Evolutionary conservation across 2,888 invertebrate species (phyloP), one percentile per base, ranked within the genome.

Genomic region (Eumerus sabulonum): DNA sequence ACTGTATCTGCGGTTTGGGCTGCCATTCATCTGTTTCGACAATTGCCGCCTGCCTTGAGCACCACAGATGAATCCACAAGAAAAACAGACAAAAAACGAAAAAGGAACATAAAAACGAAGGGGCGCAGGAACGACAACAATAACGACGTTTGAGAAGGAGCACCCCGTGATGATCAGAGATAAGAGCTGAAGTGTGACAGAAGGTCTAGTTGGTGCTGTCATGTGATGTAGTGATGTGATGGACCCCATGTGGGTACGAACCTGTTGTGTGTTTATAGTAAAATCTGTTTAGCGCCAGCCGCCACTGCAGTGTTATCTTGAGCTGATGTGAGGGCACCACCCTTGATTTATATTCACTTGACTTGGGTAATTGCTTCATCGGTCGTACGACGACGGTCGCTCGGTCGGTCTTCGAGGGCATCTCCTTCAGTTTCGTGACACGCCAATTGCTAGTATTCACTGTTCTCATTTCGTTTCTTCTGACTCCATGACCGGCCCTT

Each of bases 321-420:
- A 14, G 54, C 17, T 19, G 18, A 54, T 66, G 60, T 54, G 56
- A 66, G 66, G 62, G 50, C 62, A 74, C 68, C 72, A 77, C 72
- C 76, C 76, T 67, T 67, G 72, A 77, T 67, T 77, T 77, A 72
- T 77, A 77, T 77, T 72, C 72, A 77, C 72, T 77, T 77, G 72
- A 72, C 62, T 76, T 51, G 66, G 72, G 51, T 77, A 77, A 77
- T 77, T 77, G 72, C 76, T 77, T 67, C 72, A 77, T 72, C 66
- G 66, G 45, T 45, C 68, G 27, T 27, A 27, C 7, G 7, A 27
- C n/a, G n/a, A 27, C 27, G 27, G 2, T 2, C 7, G 36, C 42
- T 17, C 19, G 40, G 45, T 27, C 51, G 27, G 44, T 11, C 63
- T 53, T 53, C 45, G 11, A 12, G 11, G 18, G 47, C 47, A 57